Base-by-base conservation (phyloP, 2,797 vertebrate species). In the Acipenser oxyrinchus region DNA sequence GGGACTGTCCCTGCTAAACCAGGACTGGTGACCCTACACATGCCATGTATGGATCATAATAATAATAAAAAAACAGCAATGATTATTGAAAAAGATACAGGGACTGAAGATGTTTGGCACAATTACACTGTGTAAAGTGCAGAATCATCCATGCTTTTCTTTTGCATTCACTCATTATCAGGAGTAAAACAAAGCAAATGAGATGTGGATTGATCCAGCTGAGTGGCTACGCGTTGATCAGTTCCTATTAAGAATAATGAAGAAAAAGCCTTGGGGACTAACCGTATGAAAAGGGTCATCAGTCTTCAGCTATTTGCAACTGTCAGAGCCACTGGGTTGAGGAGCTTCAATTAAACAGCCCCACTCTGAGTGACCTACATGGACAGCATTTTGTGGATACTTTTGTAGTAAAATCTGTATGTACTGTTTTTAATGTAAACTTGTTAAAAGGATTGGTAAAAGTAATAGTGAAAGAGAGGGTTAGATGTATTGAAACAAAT, bases 231-330 rank as follows among this genome's bases (percentile, higher is more conserved):
- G 48, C 64, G 71, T 75, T 76, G 70, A 74, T 75, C 63, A 71
- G 70, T 68, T 76, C 73, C 74, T 71, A 70, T 82, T 75, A 69
- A 64, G 75, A 69, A 77, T 74, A 84, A 78, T 75, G 74, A 80
- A 76, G 72, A 23, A 63, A 73, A 64, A 65, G 62, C 78, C 73
- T 73, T 7, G 1, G 74, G 79, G 81, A 67, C 51, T 0, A 15
- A 66, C 71, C 71, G 71, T 78, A 81, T 76, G 73, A 82, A 77
- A 65, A 75, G 59, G 77, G 73, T 79, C 79, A 87, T 86, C 78
- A 75, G 68, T 83, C 79, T 83, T 67, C 18, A 70, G 73, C 71
- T 79, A 75, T 73, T 78, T 78, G 69, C 67, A 72, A 69, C 72
- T 79, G 79, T 81, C 78, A 76, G 70, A 62, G 66, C 49, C 51